Conservation (phyloP, 2,797 vertebrate species). For the Rhadinocentrus ornatus region DNA sequence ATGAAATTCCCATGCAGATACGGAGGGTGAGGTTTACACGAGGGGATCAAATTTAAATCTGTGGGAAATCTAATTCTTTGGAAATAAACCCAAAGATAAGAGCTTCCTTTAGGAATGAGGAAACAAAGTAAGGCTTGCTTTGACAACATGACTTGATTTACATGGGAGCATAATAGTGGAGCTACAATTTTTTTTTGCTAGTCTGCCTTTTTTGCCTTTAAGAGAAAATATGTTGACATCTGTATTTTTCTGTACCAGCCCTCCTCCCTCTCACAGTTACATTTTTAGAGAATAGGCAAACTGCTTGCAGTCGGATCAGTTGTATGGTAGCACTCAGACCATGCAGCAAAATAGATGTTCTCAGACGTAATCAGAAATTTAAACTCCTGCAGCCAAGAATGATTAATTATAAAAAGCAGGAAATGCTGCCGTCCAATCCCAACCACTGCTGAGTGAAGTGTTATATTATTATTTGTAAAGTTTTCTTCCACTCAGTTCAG, state of each 20-base stretch:
- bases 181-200: slow-evolving; percentile 6
- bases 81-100: slow-evolving; percentile 60
- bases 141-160: slow-evolving; percentile 34
- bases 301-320: background rate
- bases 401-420: too few relatives aligned
- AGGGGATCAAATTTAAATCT: slow-evolving; percentile 49
- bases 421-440: too few relatives aligned
- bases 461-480: too few relatives aligned
- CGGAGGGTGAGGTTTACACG: slow-evolving; percentile 37
- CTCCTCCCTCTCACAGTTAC: too few relatives aligned
- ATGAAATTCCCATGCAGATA: slow-evolving; percentile 45
- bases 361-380: too few relatives aligned
- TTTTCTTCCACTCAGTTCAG: too few relatives aligned
- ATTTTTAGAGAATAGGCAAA: background rate
- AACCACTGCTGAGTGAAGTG: too few relatives aligned
- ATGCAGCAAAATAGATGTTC: too few relatives aligned
- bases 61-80: slow-evolving; percentile 58
- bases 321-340: too few relatives aligned
- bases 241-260: background rate
- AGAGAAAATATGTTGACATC: slow-evolving; percentile 16
- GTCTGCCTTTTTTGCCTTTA: background rate
- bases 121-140: slow-evolving; percentile 44
- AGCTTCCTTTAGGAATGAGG: slow-evolving; percentile 34
- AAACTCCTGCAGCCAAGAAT: too few relatives aligned
- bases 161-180: slow-evolving; percentile 17